Evolutionary conservation across 2,888 invertebrate genomes (phyloP), one percentile per base, ranked within the genome.

Genomic region (Acleris sparsana): DNA sequence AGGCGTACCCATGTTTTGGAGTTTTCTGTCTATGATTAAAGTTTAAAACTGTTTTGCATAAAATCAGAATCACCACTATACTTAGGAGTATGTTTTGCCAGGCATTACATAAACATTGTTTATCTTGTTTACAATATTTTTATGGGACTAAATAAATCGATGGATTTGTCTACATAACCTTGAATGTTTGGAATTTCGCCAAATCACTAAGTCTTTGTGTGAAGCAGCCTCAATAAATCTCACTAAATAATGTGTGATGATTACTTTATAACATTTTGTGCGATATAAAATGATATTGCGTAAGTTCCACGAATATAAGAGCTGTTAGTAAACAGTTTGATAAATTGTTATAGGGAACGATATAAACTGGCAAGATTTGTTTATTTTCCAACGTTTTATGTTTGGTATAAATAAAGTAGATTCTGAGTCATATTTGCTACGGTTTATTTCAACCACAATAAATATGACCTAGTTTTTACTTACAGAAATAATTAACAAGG

Each of bases 141-240:
- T 60, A 64, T 55, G 59, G 17, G 5, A 18, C 55, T 65, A 62
- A 58, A 68, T 66, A 68, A 66, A 66, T 51, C 53, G 43, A 53
- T 49, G 48, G 59, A 33, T 49, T 33, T 44, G 53, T 68, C 16
- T 65, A 56, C 57, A 57, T 56, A 52, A 55, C 64, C 60, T 68
- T 61, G 60, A 55, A 43, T 46, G 18, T 22, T 66, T 68, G 68
- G 68, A 59, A 5, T 46, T 33, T 11, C 51, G 65, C 68, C 68
- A 68, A 51, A 16, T 62, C 43, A 18, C 51, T 46, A 56, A 61
- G 22, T 18, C 48, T 44, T 56, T 51, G 55, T 56, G 55, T 61
- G 44, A 16, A 65, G 65, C 25, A 48, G 51, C 17, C 60, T 17
- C 60, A 65, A 65, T 65, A 61, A 60, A 65, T 65, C 46, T 51